Evolutionary conservation across 2,888 invertebrate genomes (phyloP).

Genomic region (Agrypnus murinus): DNA sequence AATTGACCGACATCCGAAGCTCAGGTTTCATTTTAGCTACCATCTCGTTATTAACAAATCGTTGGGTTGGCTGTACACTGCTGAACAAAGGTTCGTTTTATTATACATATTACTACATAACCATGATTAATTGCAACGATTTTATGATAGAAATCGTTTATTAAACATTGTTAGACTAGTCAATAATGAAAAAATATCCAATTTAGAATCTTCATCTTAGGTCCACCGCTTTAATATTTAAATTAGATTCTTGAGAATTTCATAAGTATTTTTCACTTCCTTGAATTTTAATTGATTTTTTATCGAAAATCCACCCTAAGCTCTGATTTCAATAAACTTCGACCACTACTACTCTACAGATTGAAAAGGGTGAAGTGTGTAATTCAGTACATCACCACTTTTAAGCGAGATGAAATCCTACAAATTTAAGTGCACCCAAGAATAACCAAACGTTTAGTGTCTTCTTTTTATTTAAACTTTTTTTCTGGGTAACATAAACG

Average conservation of each 20-base stretch:
- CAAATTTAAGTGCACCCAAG: neutral
- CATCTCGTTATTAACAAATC: neutral
- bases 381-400: neutral
- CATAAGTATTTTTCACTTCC: neutral
- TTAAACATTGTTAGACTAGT: neutral
- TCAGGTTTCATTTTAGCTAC: constrained; percentile 8
- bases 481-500: too few species aligned
- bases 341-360: too few species aligned
- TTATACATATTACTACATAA: neutral
- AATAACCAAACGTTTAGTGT: neutral
- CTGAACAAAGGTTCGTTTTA: neutral
- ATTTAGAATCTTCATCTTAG: too few species aligned
- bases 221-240: too few species aligned
- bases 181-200: too few species aligned
- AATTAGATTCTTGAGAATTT: too few species aligned
- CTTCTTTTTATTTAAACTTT: too few species aligned
- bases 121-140: too few species aligned
- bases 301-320: neutral
- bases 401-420: neutral
- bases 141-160: too few species aligned
- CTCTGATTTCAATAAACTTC: constrained; percentile 9
- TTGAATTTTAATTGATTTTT: constrained; percentile 15
- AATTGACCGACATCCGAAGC: constrained; percentile 8
- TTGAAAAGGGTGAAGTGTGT: constrained; percentile 2
- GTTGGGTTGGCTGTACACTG: neutral